phyloP scores from a whole-genome alignment of 1,140 invertebrate genomes.

The Caenorhabditis brenneri region DNA sequence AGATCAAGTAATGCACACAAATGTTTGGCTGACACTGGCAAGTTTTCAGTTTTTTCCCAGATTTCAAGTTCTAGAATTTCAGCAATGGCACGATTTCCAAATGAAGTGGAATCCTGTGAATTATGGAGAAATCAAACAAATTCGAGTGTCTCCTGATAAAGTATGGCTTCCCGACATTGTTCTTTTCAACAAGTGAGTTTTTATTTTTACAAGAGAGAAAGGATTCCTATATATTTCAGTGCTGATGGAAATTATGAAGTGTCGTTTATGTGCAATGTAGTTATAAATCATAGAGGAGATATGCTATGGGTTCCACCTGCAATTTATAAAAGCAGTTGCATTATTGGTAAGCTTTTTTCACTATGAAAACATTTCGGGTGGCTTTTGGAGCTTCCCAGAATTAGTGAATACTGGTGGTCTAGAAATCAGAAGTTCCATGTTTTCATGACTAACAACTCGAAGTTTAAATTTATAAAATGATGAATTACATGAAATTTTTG shows the following conservation, averaged over 20 bases:
- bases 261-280: conserved; percentile 94
- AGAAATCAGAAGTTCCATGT: too few relatives aligned
- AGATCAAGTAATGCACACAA: conserved; percentile 70
- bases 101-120: conserved; percentile 95
- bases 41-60: background rate
- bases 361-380: too few relatives aligned
- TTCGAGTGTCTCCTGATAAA: conserved; percentile 94
- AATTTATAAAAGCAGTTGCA: conserved; percentile 98
- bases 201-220: background rate
- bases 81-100: conserved; percentile 96
- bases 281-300: conserved; percentile 84
- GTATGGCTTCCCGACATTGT: conserved; percentile 99
- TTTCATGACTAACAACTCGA: too few relatives aligned
- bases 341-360: conserved; percentile 85
- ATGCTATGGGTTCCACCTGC: conserved; percentile 90
- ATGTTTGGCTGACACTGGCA: conserved; percentile 68
- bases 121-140: conserved; percentile 92
- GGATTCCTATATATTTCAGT: conserved; percentile 75
- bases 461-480: too few relatives aligned
- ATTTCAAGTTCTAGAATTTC: conserved; percentile 6
- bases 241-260: conserved; percentile 98
- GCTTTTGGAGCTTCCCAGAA: too few relatives aligned
- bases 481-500: too few relatives aligned
- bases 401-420: too few relatives aligned
- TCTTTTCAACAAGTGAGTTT: conserved; percentile 93